Evolutionary conservation across 2,888 invertebrate genomes (phyloP), one percentile per base, ranked within the genome.

Genomic region (Parnassius orleans): DNA sequence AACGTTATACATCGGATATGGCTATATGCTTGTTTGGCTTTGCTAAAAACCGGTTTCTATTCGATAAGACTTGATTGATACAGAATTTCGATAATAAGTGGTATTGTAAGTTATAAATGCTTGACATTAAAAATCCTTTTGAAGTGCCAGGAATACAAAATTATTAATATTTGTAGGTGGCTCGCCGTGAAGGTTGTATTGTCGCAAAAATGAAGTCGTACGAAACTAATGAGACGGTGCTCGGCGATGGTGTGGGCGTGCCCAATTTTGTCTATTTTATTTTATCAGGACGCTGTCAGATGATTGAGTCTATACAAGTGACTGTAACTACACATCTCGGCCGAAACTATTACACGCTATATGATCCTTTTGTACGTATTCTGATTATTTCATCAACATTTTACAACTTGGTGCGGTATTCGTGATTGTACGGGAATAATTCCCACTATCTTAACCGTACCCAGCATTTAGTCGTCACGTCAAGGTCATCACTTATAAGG

Each of bases 141-240:
- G 7, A 33, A 33, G 33, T 5, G 33, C 7, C 33, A 33, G 3
- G 33, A 33, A 33, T 33, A 60, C 15, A 53, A n/a, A 57, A n/a
- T 57, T 51, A 54, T 62, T 64, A 67, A 65, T 47, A 58, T 68
- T 61, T 24, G 46, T 70, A 92, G 92, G 88, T 93, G 1, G 89
- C 93, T 0, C 90, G 92, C 58, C 90, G 94, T 53, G 95, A 95
- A 79, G 94, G 94, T 72, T 95, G 94, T 71, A 93, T 95, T 69
- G 85, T 94, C 41, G 93, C 94, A 5, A 94, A 93, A 81, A 92
- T 94, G 75, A 93, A 92, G 73, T 79, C 90, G 1, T 95, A 87
- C 72, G 81, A 83, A 19, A 68, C 83, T 0, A 92, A 93, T 68
- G 93, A 94, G 70, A 93, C 93, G 10, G 73, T 93, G 3, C 77